Conservation (phyloP, 2,888 invertebrate genomes). For the Nycteola revayana region DNA sequence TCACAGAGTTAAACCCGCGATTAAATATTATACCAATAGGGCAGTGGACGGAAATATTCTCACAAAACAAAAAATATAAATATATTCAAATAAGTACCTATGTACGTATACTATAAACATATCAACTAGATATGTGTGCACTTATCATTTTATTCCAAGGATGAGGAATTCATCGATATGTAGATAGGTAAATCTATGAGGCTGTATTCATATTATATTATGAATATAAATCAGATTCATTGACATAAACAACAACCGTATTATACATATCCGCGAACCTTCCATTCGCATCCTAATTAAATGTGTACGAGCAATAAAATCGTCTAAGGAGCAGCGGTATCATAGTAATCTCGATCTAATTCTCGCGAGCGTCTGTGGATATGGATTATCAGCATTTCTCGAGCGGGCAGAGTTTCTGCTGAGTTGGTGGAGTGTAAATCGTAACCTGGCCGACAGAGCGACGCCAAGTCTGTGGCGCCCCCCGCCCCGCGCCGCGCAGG, state of each 20-base stretch:
- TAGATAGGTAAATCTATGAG: no score
- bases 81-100: background rate
- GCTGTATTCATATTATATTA: no score
- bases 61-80: no score
- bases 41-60: no score
- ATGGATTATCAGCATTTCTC: slow-evolving; percentile 79
- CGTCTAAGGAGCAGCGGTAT: slow-evolving; percentile 49
- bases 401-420: slow-evolving; percentile 74
- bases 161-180: no score
- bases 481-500: slow-evolving; percentile 61
- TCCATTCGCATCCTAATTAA: slow-evolving; percentile 55
- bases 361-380: slow-evolving; percentile 68
- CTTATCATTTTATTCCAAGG: no score
- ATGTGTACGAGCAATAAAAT: slow-evolving; percentile 55
- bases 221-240: slow-evolving; percentile 16
- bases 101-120: no score
- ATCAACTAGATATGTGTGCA: no score
- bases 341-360: slow-evolving; percentile 74
- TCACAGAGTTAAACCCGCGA: no score
- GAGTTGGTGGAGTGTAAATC: slow-evolving; percentile 81
- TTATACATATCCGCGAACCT: slow-evolving; percentile 11
- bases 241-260: slow-evolving; percentile 20
- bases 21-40: no score
- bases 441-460: slow-evolving; percentile 80
- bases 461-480: slow-evolving; percentile 62